These are phyloP conservation scores for Adelosebastes latens DNA, from an alignment of 2,797 vertebrate genomes.

Conservation along the genomic window DNA sequence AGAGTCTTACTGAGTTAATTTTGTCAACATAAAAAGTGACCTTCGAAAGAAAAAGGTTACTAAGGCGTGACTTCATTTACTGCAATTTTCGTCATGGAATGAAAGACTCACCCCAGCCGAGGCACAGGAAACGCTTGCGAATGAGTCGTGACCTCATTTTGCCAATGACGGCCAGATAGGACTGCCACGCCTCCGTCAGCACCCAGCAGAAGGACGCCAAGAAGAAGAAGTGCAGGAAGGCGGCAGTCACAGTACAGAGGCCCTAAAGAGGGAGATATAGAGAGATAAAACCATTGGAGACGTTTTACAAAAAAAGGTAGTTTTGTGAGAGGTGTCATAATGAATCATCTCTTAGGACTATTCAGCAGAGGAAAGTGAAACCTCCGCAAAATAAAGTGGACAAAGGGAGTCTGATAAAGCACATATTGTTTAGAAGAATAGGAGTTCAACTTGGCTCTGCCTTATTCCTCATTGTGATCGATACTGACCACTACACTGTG, in stretches of 20 bases:
- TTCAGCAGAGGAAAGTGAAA: conserved; percentile 36
- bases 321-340: conserved; percentile 11
- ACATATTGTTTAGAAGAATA: background rate
- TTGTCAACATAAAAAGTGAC: background rate
- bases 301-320: background rate
- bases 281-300: background rate
- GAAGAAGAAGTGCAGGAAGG: conserved; percentile 99
- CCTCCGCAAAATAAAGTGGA: conserved; percentile 22
- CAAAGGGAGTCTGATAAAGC: conserved; percentile 32
- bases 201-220: conserved; percentile 99
- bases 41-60: background rate
- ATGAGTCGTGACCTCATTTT: conserved; percentile 97
- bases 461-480: conserved; percentile 13
- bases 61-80: background rate
- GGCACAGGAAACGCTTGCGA: conserved; percentile 98
- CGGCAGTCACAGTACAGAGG: conserved; percentile 95
- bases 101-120: conserved; percentile 93
- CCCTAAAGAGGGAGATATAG: conserved; percentile 80
- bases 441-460: conserved; percentile 1
- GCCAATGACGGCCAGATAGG: conserved; percentile 97
- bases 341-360: conserved; percentile 21
- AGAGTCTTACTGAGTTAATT: background rate
- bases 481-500: conserved; percentile 41
- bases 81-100: background rate
- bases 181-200: conserved; percentile 99